Base-by-base conservation (phyloP, 2,113 vertebrate species). In the Pithys albifrons region DNA sequence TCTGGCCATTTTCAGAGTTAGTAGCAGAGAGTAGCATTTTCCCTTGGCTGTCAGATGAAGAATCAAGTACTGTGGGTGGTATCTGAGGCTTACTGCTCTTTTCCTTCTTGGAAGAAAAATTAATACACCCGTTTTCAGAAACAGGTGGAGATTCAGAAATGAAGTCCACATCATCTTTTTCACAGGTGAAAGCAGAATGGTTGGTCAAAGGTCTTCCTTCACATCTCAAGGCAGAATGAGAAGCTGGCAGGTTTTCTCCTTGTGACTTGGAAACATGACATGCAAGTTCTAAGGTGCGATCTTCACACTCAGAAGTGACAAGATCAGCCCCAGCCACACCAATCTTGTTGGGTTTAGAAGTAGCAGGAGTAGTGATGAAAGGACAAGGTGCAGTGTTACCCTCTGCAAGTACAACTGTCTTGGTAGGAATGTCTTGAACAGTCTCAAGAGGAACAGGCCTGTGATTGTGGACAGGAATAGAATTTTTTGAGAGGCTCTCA, bases 61-160 rank as follows among this genome's bases (percentile, higher is more conserved):
- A 76, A 72, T 49, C 37, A 75, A 54, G 10, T 71, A 27, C 24
- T 58, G 57, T 59, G 27, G 52, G 33, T 33, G 74, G 73, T 14
- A 89, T 41, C 51, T 25, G 25, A 77, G 58, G 54, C 19, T 93
- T 88, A n/a, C 43, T 84, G 59, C 64, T 45, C 10, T 33, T 33
- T 73, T 51, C 79, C 35, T 91, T 85, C 69, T 90, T 73, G 25
- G 94, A 89, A 94, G 78, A 90, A 87, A 49, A 82, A 89, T 46
- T 49, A 86, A 51, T 57, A 92, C 18, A 57, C 41, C 55, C 48
- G 15, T 94, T 93, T 92, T 67, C 54, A 88, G 82, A 91, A 92
- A 74, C 29, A 49, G 87, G 51, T 43, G n/a, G 35, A 70, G 71
- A 78, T 66, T 67, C 78, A 91, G 95, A 82, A 96, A 69, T 6